Evolutionary conservation across 53 echinoderm and acorn worm species (phyloP).

Genomic region (Apostichopus leukothele): DNA sequence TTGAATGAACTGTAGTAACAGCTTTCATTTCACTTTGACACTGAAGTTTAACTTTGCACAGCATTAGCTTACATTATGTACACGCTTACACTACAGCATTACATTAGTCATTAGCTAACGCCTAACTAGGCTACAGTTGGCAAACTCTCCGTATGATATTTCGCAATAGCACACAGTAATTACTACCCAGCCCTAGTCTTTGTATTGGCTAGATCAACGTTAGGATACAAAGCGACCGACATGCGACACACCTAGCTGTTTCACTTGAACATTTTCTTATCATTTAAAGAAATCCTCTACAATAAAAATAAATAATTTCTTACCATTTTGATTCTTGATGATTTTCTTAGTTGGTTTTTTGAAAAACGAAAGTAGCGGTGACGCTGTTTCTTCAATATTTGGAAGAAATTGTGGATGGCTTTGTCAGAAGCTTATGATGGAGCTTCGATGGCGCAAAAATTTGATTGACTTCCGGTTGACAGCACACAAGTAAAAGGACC

Average conservation of each 20-base stretch:
- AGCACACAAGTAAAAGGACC: not conserved
- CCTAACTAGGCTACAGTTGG: not conserved
- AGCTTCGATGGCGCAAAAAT: conserved; percentile 10
- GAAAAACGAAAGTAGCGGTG: not conserved
- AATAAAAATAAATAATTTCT: not conserved
- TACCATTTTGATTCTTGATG: conserved; percentile 21
- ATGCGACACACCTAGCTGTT: not conserved
- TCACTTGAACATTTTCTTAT: no score
- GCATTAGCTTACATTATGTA: not conserved
- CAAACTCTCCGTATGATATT: not conserved
- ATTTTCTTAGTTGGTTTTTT: not conserved
- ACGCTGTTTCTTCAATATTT: conserved; percentile 5
- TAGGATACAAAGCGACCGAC: not conserved
- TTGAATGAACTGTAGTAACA: no score
- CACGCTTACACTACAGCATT: not conserved
- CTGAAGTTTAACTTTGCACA: not conserved
- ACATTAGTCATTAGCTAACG: not conserved
- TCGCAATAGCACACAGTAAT: not conserved
- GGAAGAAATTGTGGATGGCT: conserved; percentile 9
- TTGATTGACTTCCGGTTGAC: not conserved
- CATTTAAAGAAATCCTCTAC: no score
- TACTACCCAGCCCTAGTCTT: not conserved
- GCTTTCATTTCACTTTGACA: no score
- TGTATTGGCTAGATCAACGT: not conserved
- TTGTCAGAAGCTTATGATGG: conserved; percentile 21